Percentiles rank a stretch among this genome's conserved stretches.
Conservation (phyloP, 2,888 invertebrate genomes). For the Brachyptera putata region DNA sequence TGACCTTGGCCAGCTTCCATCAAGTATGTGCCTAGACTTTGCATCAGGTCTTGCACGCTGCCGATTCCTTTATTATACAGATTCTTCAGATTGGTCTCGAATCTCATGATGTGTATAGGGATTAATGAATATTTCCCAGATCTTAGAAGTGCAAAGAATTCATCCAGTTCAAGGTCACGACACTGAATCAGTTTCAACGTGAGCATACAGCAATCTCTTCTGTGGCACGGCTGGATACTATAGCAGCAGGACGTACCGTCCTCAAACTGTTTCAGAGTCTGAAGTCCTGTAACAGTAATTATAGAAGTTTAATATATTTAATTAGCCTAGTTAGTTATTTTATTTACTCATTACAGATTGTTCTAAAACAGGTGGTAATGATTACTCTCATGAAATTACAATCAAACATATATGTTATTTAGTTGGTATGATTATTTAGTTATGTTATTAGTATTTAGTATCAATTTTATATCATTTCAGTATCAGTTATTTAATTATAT, state of each 20-base stretch:
- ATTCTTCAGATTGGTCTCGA: constrained; percentile 55
- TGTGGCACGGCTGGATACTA: constrained; percentile 54
- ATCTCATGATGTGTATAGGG: constrained; percentile 54
- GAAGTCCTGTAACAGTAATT: constrained; percentile 46
- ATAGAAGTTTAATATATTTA: no score
- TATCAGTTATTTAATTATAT: no score
- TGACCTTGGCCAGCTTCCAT: constrained; percentile 53
- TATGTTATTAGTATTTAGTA: no score
- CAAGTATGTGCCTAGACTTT: constrained; percentile 61
- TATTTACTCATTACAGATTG: no score
- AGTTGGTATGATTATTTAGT: no score
- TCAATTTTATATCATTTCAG: no score
- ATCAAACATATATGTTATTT: no score
- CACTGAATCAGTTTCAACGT: constrained; percentile 76
- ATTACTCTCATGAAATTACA: no score
- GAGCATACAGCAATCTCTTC: constrained; percentile 75
- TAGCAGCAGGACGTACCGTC: constrained; percentile 41
- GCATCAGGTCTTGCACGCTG: constrained; percentile 56
- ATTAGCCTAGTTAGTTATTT: no score
- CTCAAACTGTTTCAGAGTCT: constrained; percentile 6
- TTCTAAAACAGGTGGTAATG: no score
- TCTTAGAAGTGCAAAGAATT: constrained; percentile 60
- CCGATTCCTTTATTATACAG: constrained; percentile 56
- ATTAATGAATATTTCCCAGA: constrained; percentile 57
- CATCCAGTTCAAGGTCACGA: constrained; percentile 70